Conservation (phyloP, 2,113 vertebrate species). For the Tupaia chinensis region DNA sequence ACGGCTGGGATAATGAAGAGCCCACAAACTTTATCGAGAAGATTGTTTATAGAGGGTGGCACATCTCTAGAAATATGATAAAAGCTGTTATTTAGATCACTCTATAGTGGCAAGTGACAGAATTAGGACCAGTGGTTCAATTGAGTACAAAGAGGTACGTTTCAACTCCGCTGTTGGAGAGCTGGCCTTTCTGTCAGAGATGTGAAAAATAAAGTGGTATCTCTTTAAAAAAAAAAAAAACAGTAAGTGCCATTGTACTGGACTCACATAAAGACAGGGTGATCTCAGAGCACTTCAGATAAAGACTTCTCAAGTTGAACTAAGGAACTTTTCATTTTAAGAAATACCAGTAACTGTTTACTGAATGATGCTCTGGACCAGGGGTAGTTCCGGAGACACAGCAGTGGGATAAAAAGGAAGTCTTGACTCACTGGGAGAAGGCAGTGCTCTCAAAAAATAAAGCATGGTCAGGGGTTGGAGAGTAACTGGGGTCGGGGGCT, state of each 20-base stretch:
- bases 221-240: neutral
- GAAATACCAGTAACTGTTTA: neutral
- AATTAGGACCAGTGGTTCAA: neutral
- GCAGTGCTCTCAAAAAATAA: neutral
- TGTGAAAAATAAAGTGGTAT: neutral
- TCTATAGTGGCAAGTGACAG: neutral
- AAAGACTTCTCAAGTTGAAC: conserved; percentile 1
- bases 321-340: neutral
- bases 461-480: too few relatives aligned
- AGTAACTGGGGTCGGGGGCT: too few relatives aligned
- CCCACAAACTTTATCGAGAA: neutral
- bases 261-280: neutral
- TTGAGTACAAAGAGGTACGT: neutral
- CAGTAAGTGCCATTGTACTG: neutral
- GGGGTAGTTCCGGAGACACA: neutral
- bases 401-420: neutral
- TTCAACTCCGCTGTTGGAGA: neutral
- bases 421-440: neutral
- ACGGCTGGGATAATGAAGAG: neutral
- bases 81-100: neutral
- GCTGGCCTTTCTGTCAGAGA: neutral
- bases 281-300: neutral
- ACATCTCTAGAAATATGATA: neutral
- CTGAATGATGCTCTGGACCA: neutral
- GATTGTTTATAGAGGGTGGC: too few relatives aligned